These are phyloP conservation scores for Sebastes diploproa DNA, from an alignment of 2,797 vertebrate genomes.

Conservation along the genomic window DNA sequence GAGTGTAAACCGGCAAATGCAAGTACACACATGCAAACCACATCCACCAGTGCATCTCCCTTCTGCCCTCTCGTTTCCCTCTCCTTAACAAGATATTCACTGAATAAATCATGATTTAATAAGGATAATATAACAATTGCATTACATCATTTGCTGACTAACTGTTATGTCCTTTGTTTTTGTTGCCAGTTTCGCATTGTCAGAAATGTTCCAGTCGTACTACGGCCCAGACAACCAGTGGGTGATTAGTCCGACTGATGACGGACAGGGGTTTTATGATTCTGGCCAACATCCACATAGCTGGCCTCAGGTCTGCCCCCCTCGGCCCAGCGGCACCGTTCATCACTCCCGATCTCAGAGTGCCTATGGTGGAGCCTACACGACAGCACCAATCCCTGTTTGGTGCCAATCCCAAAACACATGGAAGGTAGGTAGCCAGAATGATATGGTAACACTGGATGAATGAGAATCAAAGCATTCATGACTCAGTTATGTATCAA, in stretches of 20 bases:
- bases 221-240: conserved; percentile 72
- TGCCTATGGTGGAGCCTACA: conserved; percentile 63
- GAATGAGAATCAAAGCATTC: not conserved
- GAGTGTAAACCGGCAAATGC: not conserved
- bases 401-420: conserved; percentile 62
- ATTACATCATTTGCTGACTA: conserved; percentile 36
- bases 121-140: conserved; percentile 46
- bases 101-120: conserved; percentile 46
- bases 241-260: conserved; percentile 68
- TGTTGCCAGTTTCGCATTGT: conserved; percentile 16
- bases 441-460: not conserved
- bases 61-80: not conserved
- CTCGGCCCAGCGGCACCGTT: conserved; percentile 31
- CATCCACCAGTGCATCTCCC: not conserved
- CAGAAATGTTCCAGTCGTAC: conserved; percentile 80
- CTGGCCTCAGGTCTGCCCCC: conserved; percentile 48
- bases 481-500: not conserved
- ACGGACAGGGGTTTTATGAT: conserved; percentile 64
- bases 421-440: conserved; percentile 77
- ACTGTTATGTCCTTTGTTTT: conserved; percentile 35
- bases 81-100: not conserved
- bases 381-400: conserved; percentile 44
- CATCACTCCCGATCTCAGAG: conserved; percentile 22
- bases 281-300: conserved; percentile 61
- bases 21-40: not conserved